Evolutionary conservation across 2,113 vertebrate genomes (phyloP), one percentile per base, ranked within the genome.

Genomic region (Himantopus leucocephalus): DNA sequence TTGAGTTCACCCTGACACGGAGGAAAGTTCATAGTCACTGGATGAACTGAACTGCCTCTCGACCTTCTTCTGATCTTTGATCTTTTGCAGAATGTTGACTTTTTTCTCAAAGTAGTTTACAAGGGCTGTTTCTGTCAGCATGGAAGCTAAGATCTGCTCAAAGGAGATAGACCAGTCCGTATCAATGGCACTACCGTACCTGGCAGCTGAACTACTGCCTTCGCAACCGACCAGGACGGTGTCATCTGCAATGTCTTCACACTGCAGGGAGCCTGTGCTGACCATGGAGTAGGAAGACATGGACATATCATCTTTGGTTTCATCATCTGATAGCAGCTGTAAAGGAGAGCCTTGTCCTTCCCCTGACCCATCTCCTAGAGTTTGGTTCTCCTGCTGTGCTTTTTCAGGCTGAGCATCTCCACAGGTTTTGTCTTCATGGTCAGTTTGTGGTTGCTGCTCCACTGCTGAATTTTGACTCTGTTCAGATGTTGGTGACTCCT

Each of bases 91-190:
- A 73, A 99, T 98, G 96, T 99, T 98, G 30, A 97, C 97, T 92
- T 98, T 99, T 81, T 98, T 99, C 97, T 99, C 99, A 67, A 99
- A 99, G 97, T 99, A 99, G 96, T 99, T 98, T 35, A 99, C 99
- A 29, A 99, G 98, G 34, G 98, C 98, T 1, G 99, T 97, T 97
- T 99, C 99, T 0, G 99, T 99, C 80, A 99, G 98, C 98, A 99
- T 92, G 10, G 99, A 99, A 10, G 99, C 99, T 79, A 99, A 97
- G 88, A 99, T 99, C 98, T 99, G 99, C 98, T 99, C 99, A 1
- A 99, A 99, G 86, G 98, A 99, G 96, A 99, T 99, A 17, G 99
- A 99, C 99, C 99, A 99, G 96, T 99, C 99, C 0, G 96, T 97
- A 84, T 99, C 99, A 29, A 99, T 97, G 5, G 97, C 86, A 59